Conservation (phyloP, 2,888 invertebrate species). For the Chloroclysta siterata region DNA sequence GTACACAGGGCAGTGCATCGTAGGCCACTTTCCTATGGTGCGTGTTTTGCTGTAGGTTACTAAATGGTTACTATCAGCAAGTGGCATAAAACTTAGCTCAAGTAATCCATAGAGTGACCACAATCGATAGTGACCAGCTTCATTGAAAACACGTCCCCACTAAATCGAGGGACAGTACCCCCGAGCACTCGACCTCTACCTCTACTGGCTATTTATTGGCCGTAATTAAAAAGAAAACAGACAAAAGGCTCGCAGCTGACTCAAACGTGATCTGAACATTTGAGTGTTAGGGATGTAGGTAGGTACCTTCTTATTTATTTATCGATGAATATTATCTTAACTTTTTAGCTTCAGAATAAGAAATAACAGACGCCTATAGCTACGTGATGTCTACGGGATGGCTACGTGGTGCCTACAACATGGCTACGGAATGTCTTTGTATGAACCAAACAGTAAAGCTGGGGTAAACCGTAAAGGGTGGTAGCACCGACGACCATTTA, state of each 20-base stretch:
- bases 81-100: no score
- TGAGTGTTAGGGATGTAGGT: slow-evolving; percentile 51
- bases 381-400: neutral
- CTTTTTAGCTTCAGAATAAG: neutral
- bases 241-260: slow-evolving; percentile 77
- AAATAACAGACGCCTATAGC: neutral
- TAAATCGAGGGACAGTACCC: slow-evolving; percentile 46
- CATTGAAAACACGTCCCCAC: slow-evolving; percentile 29
- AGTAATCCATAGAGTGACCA: slow-evolving; percentile 28
- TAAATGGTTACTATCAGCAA: no score
- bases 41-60: no score
- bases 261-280: slow-evolving; percentile 71
- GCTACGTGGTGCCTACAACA: neutral
- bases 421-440: neutral
- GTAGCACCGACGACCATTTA: no score
- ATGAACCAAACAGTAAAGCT: no score
- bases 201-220: slow-evolving; percentile 71
- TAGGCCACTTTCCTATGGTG: no score
- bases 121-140: slow-evolving; percentile 26
- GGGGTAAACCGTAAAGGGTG: no score
- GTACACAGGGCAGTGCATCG: no score
- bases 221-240: slow-evolving; percentile 83
- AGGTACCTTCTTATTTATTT: slow-evolving; percentile 14
- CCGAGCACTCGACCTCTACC: slow-evolving; percentile 63
- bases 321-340: slow-evolving; percentile 29